These are phyloP conservation scores for Strix uralensis DNA, from an alignment of 2,113 vertebrate species.

Conservation along the genomic window DNA sequence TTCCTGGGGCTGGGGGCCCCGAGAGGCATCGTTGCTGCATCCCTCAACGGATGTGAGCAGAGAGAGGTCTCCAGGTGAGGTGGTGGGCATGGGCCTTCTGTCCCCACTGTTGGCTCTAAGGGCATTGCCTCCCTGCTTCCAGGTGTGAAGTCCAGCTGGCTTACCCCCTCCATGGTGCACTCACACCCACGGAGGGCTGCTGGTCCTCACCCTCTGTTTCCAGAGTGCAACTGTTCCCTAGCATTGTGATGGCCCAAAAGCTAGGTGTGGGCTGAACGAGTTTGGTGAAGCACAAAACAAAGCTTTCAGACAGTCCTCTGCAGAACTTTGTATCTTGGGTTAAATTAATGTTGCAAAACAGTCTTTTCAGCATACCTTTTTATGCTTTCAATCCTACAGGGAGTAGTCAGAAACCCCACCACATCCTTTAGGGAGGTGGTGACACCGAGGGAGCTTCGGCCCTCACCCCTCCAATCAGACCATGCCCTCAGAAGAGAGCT, in stretches of 20 bases:
- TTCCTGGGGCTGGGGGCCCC: neutral
- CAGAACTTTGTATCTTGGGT: neutral
- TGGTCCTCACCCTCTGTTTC: neutral
- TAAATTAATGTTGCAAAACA: neutral
- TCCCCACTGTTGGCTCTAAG: neutral
- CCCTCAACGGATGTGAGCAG: neutral
- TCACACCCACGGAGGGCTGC: neutral
- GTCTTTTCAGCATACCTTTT: accelerated
- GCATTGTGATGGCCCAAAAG: neutral
- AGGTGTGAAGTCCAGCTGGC: neutral
- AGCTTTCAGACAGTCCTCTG: neutral
- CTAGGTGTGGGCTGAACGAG: neutral
- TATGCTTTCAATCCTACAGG: accelerated
- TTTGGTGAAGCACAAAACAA: neutral
- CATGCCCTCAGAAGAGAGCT: neutral
- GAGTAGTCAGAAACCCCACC: neutral
- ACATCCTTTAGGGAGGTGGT: neutral
- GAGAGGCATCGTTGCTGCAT: accelerated
- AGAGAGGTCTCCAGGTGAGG: neutral
- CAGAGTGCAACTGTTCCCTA: neutral
- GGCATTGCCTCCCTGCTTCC: neutral
- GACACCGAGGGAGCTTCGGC: neutral
- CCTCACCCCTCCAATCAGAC: neutral
- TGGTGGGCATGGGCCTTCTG: neutral
- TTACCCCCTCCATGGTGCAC: neutral